A percentile compares a stretch with the other conserved stretches of the same genome.
Conservation (phyloP, 92 coral and sea anemone species). For the Pocillopora meandrina region DNA sequence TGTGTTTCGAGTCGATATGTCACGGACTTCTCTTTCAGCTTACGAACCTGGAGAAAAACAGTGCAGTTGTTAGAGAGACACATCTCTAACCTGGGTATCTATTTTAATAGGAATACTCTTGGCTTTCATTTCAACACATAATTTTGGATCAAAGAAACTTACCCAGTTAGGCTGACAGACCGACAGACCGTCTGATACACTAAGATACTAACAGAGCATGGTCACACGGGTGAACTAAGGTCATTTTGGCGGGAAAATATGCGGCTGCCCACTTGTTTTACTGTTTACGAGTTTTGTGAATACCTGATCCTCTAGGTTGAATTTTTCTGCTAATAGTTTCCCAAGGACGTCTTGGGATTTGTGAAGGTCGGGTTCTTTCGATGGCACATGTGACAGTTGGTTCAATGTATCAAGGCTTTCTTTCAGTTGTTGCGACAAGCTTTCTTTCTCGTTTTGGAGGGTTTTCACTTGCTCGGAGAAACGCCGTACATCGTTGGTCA, state of each 20-base stretch:
- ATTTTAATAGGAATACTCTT: no score
- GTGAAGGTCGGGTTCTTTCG: slow-evolving; percentile 7
- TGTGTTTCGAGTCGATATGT: slow-evolving; percentile 72
- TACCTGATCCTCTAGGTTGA: slow-evolving; percentile 82
- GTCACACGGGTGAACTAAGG: no score
- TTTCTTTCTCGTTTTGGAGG: slow-evolving; percentile 71
- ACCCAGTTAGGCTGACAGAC: no score
- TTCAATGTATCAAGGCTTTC: slow-evolving; percentile 63
- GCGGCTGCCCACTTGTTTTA: no score
- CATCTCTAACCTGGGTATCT: no score
- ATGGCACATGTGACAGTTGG: slow-evolving; percentile 41
- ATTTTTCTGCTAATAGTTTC: slow-evolving; percentile 73
- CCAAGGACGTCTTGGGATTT: slow-evolving; percentile 57
- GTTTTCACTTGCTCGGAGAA: slow-evolving; percentile 57
- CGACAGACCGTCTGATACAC: no score
- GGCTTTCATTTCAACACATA: no score
- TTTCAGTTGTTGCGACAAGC: slow-evolving; percentile 63
- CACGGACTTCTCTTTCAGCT: slow-evolving; percentile 75
- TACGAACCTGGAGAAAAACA: slow-evolving; percentile 52
- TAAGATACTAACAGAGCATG: no score
- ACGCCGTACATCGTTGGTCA: slow-evolving; percentile 63
- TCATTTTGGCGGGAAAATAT: no score
- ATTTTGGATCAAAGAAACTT: no score
- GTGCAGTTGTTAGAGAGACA: no score
- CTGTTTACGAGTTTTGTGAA: background rate